Evolutionary conservation across 1,140 invertebrate species (phyloP), one percentile per base, ranked within the genome.

Genomic region (Lysiphlebus fabarum): DNA sequence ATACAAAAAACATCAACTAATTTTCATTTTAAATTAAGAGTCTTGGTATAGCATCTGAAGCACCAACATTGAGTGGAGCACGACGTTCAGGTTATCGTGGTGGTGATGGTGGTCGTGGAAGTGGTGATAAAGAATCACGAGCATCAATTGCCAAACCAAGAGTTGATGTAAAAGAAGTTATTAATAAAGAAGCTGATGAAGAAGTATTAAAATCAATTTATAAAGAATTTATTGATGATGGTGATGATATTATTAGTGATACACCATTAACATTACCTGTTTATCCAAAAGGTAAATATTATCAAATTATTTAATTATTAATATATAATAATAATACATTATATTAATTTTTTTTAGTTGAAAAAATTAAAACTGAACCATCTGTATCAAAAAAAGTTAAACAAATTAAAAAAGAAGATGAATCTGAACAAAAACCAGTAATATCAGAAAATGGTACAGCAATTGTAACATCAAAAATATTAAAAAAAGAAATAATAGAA

Each of bases 21-120:
- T 44, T 61, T 56, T 38, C 34, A 56, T 26, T 54, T 48, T 59
- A 44, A 41, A 64, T 70, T 42, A 49, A 80, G 77, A 74, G 74
- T 54, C 51, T 60, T 26, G 76, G 78, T 60, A 56, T 80, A 8
- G 79, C 76, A 65, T 76, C 76, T 8, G 72, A 77, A 62, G 76
- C 17, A 26, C 1, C 17, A 26, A 2, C 73, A 41, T 59, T 74
- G 54, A 56, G 58, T 5, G 65, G 66, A 11, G 10, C 51, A 50
- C 36, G 62, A n/a, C 61, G 63, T 34, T 65, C 58, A 26, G 63
- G 53, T 48, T 51, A 58, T 49, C 26, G 65, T 54, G 45, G 50
- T 34, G 6, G 61, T 47, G 60, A 66, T 49, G 7, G 34, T 5
- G 66, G 65, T 43, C 66, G 67, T 7, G 64, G 44, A 9, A 47